Base-by-base conservation (phyloP, 1,140 invertebrate genomes). In the Ceratina calcarata region DNA sequence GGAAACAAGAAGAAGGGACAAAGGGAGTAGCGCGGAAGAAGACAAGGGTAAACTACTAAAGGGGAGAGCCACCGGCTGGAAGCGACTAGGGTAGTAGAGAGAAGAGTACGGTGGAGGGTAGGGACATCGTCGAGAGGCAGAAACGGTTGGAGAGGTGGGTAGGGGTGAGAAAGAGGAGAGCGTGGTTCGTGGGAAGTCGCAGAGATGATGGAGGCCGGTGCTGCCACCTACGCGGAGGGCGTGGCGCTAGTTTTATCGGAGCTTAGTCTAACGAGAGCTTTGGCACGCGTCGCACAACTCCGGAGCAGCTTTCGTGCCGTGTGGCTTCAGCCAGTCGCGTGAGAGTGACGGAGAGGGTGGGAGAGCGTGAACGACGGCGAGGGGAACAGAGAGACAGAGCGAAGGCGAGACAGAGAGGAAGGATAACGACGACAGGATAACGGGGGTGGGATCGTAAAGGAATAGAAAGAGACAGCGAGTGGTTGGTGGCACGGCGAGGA, bases 201-300 rank as follows among this genome's bases (percentile, higher is more conserved):
- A 69, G 78, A 65, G 53, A 60, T 58, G 66, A 61, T 37, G 49
- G 62, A 20, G 78, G 37, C 53, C 74, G 37, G 90, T 88, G 88
- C 87, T 89, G 89, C 90, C 90, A 90, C 90, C 92, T 93, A 88
- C 89, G 89, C 86, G 90, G 89, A 93, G 93, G 93, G 92, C 91
- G 93, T 91, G 93, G 91, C 88, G 90, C 88, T 87, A 87, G 89
- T 89, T 84, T 88, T 82, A 93, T 92, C 93, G 91, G 90, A 81
- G 85, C 74, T 87, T 83, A 87, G 87, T 89, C 57, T 69, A 73
- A 83, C 82, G 87, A 84, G 78, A 85, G 81, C 83, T 77, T 24
- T 83, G 80, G 83, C 76, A 80, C 83, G 87, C 86, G 84, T 77
- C 88, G 90, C 85, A 88, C 86, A 89, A 90, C 62, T 72, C 22